Evolutionary conservation across 2,888 invertebrate species (phyloP), one percentile per base, ranked within the genome.

Genomic region (Acleris literana): DNA sequence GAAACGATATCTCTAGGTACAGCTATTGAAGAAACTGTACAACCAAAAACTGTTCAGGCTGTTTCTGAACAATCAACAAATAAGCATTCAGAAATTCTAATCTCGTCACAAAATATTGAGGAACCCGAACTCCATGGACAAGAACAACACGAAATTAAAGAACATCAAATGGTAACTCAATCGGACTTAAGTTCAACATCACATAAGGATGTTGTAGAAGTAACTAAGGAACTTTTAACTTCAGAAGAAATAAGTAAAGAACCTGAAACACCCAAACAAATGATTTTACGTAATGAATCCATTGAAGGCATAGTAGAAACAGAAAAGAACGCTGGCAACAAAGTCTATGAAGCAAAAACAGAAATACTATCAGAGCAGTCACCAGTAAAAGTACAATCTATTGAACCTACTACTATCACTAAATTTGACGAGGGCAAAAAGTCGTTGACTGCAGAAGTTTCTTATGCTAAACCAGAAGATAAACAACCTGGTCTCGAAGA

Each of bases 381-480:
- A 48, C 56, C 79, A 13, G 72, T 85, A 18, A 72, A 78, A 72
- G 77, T 86, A 25, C 75, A 83, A 70, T 80, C 81, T 43, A 71
- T 83, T 17, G 77, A 81, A 73, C 68, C 81, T 22, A 82, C 79
- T 54, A 69, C 82, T 46, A 70, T 84, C 3, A 80, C 82, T 66
- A 87, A 88, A 76, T 71, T 71, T 68, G 74, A 79, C 39, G 0
- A 13, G 11, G 63, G 79, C 63, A 81, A 80, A 39, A 33, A 68
- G 56, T 69, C 80, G 2, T 72, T 76, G 66, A 69, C 73, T 20
- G 70, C 86, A 39, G 77, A 85, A 72, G 57, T 84, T 58, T 84
- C 86, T 0, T 85, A 86, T 58, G 71, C 84, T 33, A 79, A 81
- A 69, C 85, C 84, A 55, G 84, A 67, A 79, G 81, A 3, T 69